A percentile compares a stretch with the other conserved stretches of the same genome.
Conservation (phyloP, 2,888 invertebrate genomes). For the Chydorus sphaericus region DNA sequence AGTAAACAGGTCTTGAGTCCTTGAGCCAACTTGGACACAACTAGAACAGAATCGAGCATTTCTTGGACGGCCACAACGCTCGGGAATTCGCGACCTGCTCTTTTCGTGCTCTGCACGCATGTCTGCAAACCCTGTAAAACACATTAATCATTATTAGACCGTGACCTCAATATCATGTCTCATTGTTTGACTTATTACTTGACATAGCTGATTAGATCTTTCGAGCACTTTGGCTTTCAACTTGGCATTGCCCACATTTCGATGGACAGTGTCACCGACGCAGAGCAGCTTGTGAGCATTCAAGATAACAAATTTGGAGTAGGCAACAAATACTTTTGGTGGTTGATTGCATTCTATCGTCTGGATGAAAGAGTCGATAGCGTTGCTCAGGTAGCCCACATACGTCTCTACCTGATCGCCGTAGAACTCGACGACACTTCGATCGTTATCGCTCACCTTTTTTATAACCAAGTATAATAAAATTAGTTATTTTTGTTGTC, state of each 20-base stretch:
- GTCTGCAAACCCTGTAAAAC: constrained; percentile 51
- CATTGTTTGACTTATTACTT: constrained; percentile 25
- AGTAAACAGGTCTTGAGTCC: constrained; percentile 42
- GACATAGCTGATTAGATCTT: constrained; percentile 64
- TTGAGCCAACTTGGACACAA: constrained; percentile 67
- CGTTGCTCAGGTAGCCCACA: constrained; percentile 66
- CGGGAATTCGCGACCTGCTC: constrained; percentile 81
- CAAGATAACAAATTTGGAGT: constrained; percentile 85
- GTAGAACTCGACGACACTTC: constrained; percentile 72
- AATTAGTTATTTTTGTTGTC: no score
- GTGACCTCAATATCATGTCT: no score
- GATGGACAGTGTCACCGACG: constrained; percentile 84
- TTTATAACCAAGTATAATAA: no score
- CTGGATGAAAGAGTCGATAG: constrained; percentile 80
- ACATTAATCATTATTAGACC: no score
- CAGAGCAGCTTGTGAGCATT: constrained; percentile 86
- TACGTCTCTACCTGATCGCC: constrained; percentile 73
- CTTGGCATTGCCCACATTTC: constrained; percentile 60
- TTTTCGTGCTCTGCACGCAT: constrained; percentile 75
- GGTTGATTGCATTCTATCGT: constrained; percentile 87
- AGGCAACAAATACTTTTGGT: constrained; percentile 78
- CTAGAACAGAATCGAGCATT: constrained; percentile 82
- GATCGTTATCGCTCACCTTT: constrained; percentile 49
- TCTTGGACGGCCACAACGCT: constrained; percentile 78
- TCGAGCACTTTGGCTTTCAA: constrained; percentile 54